Conservation (phyloP, 23 tunicate species). For the Styela plicata region DNA sequence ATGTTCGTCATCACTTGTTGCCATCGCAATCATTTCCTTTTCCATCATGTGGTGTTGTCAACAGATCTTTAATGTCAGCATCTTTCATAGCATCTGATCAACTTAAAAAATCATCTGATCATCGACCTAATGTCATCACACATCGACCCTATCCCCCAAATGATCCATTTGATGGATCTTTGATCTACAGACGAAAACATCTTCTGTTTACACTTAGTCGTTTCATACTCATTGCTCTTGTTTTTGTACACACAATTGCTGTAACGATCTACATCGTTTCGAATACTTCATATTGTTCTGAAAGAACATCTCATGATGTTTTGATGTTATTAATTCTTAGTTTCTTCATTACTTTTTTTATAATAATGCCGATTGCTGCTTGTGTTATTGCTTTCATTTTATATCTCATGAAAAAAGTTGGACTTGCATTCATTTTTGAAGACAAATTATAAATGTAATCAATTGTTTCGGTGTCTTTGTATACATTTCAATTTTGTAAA, state of each 20-base stretch:
- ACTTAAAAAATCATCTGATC: neutral
- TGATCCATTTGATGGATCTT: neutral
- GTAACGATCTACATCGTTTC: neutral
- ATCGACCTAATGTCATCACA: conserved; percentile 5
- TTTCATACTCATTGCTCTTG: neutral
- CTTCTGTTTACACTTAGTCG: neutral
- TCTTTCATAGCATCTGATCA: neutral
- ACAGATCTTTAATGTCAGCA: neutral
- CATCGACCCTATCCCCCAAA: conserved; percentile 7
- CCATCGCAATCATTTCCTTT: neutral
- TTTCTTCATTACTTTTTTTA: neutral
- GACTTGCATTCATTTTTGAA: neutral
- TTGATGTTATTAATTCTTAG: neutral
- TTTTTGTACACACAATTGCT: neutral
- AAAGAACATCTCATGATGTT: neutral
- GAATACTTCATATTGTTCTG: neutral
- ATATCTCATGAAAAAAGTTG: neutral
- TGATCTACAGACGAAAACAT: neutral
- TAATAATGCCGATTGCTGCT: neutral
- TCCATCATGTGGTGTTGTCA: neutral
- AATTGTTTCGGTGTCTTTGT: too few relatives aligned
- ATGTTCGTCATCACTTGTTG: neutral
- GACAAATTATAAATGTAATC: too few relatives aligned
- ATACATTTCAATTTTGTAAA: too few relatives aligned
- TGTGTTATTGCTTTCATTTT: neutral